Percentiles rank a stretch among this genome's conserved stretches.
Conservation (phyloP, 2,113 vertebrate species). For the Thunnus maccoyii region DNA sequence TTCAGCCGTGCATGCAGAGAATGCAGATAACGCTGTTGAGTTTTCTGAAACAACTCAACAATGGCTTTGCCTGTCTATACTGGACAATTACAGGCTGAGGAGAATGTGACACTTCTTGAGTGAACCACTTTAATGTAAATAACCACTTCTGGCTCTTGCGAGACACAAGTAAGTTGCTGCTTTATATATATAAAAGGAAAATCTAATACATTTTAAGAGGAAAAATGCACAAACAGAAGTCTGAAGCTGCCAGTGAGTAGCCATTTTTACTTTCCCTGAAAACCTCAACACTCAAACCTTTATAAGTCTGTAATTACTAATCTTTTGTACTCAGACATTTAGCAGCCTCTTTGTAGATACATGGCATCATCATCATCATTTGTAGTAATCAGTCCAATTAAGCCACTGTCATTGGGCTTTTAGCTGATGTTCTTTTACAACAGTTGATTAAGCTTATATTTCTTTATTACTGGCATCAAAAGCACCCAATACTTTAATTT, state of each 20-base stretch:
- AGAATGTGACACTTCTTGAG: conserved; percentile 25
- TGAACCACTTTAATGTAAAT: conserved; percentile 34
- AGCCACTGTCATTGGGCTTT: conserved; percentile 34
- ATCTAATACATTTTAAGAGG: not conserved
- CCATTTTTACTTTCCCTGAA: not conserved
- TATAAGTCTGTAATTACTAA: conserved; percentile 28
- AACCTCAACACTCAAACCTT: conserved; percentile 14
- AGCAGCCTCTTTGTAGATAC: conserved; percentile 32
- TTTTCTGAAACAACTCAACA: conserved; percentile 39
- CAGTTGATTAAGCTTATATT: conserved; percentile 41
- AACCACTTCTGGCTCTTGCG: conserved; percentile 5
- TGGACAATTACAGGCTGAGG: conserved; percentile 59
- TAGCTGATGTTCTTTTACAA: conserved; percentile 47
- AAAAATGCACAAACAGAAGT: not conserved
- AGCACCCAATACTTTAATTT: conserved; percentile 19
- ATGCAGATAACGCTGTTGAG: conserved; percentile 36
- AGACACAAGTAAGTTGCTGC: not conserved
- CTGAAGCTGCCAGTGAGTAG: not conserved
- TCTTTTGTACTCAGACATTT: conserved; percentile 26
- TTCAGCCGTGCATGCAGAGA: conserved; percentile 60
- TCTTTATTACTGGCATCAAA: conserved; percentile 36
- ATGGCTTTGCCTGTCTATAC: conserved; percentile 32
- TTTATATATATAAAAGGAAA: conserved; percentile 34
- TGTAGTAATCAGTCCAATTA: conserved; percentile 55
- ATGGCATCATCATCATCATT: conserved; percentile 37